Percentiles rank a stretch among this genome's conserved stretches.
Conservation (phyloP, 2,113 vertebrate genomes). For the Lasiurus borealis region DNA sequence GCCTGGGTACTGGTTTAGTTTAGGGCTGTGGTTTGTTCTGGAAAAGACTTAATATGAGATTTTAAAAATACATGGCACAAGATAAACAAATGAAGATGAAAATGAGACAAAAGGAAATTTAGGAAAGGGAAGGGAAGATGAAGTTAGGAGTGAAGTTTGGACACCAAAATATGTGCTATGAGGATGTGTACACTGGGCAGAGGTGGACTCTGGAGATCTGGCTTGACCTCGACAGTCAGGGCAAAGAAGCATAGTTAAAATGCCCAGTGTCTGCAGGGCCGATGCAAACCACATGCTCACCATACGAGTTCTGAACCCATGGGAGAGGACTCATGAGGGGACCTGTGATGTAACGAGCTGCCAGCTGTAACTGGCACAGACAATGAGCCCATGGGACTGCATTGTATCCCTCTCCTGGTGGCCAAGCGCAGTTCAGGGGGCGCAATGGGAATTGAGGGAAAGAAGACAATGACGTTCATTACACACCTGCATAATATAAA, state of each 20-base stretch:
- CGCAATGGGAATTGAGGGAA: background rate
- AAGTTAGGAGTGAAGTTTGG: background rate
- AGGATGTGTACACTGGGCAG: background rate
- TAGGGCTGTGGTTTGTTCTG: slow-evolving; percentile 38
- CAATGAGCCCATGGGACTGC: background rate
- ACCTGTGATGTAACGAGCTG: background rate
- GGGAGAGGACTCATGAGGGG: background rate
- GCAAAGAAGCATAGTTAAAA: background rate
- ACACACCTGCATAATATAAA: background rate
- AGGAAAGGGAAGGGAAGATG: background rate
- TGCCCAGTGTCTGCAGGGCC: background rate
- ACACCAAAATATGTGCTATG: background rate
- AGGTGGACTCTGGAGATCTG: background rate
- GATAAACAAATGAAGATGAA: slow-evolving; percentile 34
- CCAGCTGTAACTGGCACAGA: background rate
- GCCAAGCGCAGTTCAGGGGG: background rate
- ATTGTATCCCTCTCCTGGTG: background rate
- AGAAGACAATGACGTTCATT: background rate
- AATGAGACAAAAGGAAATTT: background rate
- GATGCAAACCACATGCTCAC: background rate
- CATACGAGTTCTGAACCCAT: background rate
- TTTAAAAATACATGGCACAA: background rate
- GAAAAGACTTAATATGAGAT: slow-evolving; percentile 13
- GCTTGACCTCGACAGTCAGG: background rate
- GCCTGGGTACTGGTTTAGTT: background rate